These are phyloP conservation scores for Zaprionus tsacasi DNA, from an alignment of 1,140 invertebrate species.

Conservation along the genomic window DNA sequence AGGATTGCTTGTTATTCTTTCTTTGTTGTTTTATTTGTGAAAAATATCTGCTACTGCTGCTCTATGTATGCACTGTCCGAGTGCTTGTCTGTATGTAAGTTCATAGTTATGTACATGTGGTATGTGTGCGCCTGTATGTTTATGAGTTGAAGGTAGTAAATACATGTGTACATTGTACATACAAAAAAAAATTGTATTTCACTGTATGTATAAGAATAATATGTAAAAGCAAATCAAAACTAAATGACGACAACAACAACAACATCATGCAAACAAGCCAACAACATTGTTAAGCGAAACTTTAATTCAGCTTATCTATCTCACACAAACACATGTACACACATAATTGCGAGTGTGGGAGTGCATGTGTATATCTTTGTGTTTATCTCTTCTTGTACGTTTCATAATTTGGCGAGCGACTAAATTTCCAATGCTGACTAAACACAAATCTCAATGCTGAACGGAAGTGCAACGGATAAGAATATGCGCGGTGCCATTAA, in stretches of 20 bases:
- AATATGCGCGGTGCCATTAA: slow-evolving; percentile 26
- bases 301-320: slow-evolving; percentile 49
- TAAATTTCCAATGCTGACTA: slow-evolving; percentile 46
- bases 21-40: slow-evolving; percentile 78
- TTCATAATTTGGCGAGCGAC: slow-evolving; percentile 42
- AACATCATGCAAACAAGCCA: slow-evolving; percentile 4
- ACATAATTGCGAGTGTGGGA: neutral
- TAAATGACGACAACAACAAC: slow-evolving; percentile 9
- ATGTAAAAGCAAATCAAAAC: slow-evolving; percentile 47
- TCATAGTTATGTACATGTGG: slow-evolving; percentile 15
- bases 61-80: slow-evolving; percentile 55
- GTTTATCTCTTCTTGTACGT: slow-evolving; percentile 46
- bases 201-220: slow-evolving; percentile 40
- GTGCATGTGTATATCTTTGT: slow-evolving; percentile 21
- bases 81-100: slow-evolving; percentile 26
- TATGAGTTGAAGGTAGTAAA: slow-evolving; percentile 62
- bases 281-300: slow-evolving; percentile 35
- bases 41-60: slow-evolving; percentile 63
- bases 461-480: slow-evolving; percentile 48
- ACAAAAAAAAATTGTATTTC: slow-evolving; percentile 47
- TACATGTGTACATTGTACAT: slow-evolving; percentile 47
- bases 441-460: slow-evolving; percentile 39
- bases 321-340: slow-evolving; percentile 2
- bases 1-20: slow-evolving; percentile 76
- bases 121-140: slow-evolving; percentile 38